phyloP scores from a whole-genome alignment of 1,140 invertebrate species.

The Nixonia krombeini region DNA sequence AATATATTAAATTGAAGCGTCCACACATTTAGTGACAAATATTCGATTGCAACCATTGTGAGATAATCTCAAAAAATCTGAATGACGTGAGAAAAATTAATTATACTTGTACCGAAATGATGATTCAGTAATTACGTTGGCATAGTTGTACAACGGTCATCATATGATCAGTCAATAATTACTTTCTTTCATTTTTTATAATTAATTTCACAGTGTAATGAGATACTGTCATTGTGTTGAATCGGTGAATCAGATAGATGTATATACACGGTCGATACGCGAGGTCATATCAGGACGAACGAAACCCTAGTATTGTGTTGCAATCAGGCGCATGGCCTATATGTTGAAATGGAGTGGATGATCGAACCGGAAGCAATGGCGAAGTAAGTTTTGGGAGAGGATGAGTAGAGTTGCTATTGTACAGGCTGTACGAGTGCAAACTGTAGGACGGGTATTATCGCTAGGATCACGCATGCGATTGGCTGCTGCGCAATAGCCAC shows the following conservation, averaged over 20 bases:
- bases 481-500: conserved; percentile 13
- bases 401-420: conserved; percentile 6
- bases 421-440: conserved; percentile 14
- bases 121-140: too few relatives aligned
- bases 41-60: too few relatives aligned
- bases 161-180: too few relatives aligned
- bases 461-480: conserved; percentile 19
- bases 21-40: too few relatives aligned
- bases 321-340: conserved; percentile 55
- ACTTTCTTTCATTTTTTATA: too few relatives aligned
- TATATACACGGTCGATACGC: conserved; percentile 50
- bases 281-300: conserved; percentile 54
- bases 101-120: too few relatives aligned
- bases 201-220: too few relatives aligned
- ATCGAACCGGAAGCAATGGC: conserved; percentile 10
- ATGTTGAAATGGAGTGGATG: conserved; percentile 27
- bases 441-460: conserved; percentile 24
- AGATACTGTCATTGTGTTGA: conserved; percentile 53
- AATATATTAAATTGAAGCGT: too few relatives aligned
- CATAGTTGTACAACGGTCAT: too few relatives aligned
- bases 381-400: conserved; percentile 7
- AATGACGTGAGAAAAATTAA: too few relatives aligned
- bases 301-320: conserved; percentile 55
- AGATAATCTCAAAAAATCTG: too few relatives aligned
- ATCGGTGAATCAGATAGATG: conserved; percentile 52